These are phyloP conservation scores for Trypoxylus dichotomus DNA, from an alignment of 1,140 invertebrate species.

Conservation along the genomic window DNA sequence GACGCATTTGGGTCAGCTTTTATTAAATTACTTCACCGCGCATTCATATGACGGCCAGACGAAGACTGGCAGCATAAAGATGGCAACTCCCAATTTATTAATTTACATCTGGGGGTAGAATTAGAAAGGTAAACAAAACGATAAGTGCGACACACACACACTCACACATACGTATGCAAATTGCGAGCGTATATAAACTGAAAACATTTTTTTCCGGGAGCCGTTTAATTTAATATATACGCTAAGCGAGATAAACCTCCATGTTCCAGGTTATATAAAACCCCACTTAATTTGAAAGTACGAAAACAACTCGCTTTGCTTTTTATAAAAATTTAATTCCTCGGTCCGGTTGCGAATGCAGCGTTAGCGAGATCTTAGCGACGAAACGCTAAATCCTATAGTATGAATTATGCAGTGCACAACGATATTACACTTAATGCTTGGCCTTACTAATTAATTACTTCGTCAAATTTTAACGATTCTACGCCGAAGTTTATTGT, in stretches of 20 bases:
- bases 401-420: not conserved
- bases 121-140: not conserved
- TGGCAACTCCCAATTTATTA: not conserved
- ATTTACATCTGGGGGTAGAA: not conserved
- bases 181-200: no score
- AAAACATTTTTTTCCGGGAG: not conserved
- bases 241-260: not conserved
- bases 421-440: not conserved
- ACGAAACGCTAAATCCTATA: not conserved
- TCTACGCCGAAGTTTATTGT: not conserved
- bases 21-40: not conserved
- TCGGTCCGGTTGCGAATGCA: not conserved
- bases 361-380: not conserved
- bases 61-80: not conserved
- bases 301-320: not conserved
- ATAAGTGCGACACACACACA: not conserved
- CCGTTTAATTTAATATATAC: not conserved
- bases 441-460: not conserved
- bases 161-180: not conserved
- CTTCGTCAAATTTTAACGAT: not conserved
- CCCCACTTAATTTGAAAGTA: slow-evolving; percentile 18
- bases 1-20: not conserved
- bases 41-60: no score
- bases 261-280: not conserved
- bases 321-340: slow-evolving; percentile 18